A percentile compares a stretch with the other conserved stretches of the same genome.
Evolutionary conservation across 2,113 vertebrate genomes (phyloP).

Genomic region (Sarotherodon lohbergeri): DNA sequence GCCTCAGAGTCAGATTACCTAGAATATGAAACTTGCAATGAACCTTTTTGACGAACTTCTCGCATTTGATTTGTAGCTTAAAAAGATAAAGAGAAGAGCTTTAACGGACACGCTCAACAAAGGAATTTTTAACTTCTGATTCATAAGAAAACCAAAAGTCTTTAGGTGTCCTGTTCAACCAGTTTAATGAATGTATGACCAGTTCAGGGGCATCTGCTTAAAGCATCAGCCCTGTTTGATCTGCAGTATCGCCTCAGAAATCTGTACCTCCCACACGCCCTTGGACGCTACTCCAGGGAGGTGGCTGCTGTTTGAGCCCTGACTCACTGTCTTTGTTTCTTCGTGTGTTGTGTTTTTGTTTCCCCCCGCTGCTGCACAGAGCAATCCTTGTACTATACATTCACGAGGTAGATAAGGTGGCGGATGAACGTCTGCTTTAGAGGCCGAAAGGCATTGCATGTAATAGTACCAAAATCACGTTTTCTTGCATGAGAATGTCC

Average conservation of each 20-base stretch:
- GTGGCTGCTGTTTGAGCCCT: conserved; percentile 32
- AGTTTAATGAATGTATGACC: conserved; percentile 8
- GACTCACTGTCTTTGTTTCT: conserved; percentile 56
- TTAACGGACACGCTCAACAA: background rate
- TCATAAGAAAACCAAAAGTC: conserved; percentile 20
- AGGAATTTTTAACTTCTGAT: background rate
- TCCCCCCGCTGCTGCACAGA: background rate
- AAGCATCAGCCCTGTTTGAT: background rate
- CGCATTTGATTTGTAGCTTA: background rate
- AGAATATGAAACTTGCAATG: background rate
- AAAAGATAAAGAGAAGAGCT: background rate
- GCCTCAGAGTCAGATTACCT: background rate
- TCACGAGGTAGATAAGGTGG: conserved; percentile 24
- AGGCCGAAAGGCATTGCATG: background rate
- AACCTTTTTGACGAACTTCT: background rate
- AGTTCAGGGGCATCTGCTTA: background rate
- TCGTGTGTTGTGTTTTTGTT: conserved; percentile 14
- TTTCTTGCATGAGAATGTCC: background rate
- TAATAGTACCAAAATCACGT: background rate
- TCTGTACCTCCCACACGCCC: conserved; percentile 3
- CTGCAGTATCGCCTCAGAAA: background rate
- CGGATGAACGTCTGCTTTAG: background rate
- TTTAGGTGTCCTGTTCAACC: conserved; percentile 18
- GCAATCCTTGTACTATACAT: background rate
- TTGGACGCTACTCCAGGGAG: conserved; percentile 22